Conservation (phyloP, 2,888 invertebrate species). For the Mesodorylaimus sp. region DNA sequence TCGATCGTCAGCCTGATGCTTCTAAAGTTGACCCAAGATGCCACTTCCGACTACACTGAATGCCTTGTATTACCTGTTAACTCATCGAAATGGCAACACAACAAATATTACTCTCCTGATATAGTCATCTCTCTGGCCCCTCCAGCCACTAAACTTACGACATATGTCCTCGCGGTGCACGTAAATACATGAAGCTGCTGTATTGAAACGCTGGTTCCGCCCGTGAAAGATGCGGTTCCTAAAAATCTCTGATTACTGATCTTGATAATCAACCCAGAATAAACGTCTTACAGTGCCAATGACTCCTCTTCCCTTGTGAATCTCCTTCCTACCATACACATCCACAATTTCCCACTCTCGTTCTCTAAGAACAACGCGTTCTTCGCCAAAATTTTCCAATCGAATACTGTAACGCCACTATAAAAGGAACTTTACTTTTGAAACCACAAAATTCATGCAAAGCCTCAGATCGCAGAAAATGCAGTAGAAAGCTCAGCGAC, state of each 20-base stretch:
- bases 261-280: no score
- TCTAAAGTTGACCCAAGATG: no score
- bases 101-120: no score
- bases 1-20: no score
- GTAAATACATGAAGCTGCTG: constrained; percentile 84
- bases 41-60: no score
- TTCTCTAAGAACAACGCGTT: constrained; percentile 67
- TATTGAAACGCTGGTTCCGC: constrained; percentile 87
- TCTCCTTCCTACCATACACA: constrained; percentile 64
- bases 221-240: constrained; percentile 76
- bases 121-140: not conserved
- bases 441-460: constrained; percentile 15
- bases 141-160: not conserved
- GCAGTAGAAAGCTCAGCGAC: no score
- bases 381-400: constrained; percentile 72
- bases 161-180: constrained; percentile 48
- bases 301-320: constrained; percentile 59
- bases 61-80: no score
- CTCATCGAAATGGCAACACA: no score
- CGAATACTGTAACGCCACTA: constrained; percentile 95
- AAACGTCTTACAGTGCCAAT: no score
- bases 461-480: no score
- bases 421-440: constrained; percentile 28
- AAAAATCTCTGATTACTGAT: constrained; percentile 7
- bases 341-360: constrained; percentile 97